phyloP scores from a whole-genome alignment of 2,797 vertebrate genomes.

The Pteronotus mesoamericanus region DNA sequence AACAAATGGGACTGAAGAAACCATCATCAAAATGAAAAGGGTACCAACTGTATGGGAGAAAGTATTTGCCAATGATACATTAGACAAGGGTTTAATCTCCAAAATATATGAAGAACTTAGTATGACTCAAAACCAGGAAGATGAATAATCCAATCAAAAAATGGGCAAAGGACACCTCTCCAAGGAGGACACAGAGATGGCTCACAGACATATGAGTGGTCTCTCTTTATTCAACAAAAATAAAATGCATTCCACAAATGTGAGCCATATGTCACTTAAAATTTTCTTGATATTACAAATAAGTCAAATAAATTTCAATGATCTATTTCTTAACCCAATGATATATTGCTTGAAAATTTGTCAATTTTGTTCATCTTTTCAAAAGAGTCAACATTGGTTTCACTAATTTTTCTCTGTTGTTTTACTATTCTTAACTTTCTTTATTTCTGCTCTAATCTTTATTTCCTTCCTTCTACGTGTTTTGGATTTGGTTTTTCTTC shows the following conservation, averaged over 20 bases:
- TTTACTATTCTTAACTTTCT: neutral
- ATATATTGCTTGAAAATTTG: neutral
- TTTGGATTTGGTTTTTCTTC: neutral
- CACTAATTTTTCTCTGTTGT: neutral
- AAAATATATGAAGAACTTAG: too few species aligned
- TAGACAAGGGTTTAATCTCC: too few species aligned
- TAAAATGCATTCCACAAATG: neutral
- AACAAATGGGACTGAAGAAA: too few species aligned
- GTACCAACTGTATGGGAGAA: too few species aligned
- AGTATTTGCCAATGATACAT: too few species aligned
- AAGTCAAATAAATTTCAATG: neutral
- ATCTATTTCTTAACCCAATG: neutral
- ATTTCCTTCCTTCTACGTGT: neutral
- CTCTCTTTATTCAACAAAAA: neutral
- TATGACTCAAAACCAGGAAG: too few species aligned
- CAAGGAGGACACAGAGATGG: too few species aligned
- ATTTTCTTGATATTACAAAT: neutral
- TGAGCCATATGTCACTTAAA: neutral
- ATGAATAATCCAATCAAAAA: too few species aligned
- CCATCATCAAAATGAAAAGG: too few species aligned
- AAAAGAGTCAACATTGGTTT: neutral
- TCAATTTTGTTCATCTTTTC: neutral
- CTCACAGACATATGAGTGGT: too few species aligned
- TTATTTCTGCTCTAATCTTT: neutral
- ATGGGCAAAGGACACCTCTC: too few species aligned